phyloP scores from a whole-genome alignment of 2,888 invertebrate species.

The Platycheirus rosarum region DNA sequence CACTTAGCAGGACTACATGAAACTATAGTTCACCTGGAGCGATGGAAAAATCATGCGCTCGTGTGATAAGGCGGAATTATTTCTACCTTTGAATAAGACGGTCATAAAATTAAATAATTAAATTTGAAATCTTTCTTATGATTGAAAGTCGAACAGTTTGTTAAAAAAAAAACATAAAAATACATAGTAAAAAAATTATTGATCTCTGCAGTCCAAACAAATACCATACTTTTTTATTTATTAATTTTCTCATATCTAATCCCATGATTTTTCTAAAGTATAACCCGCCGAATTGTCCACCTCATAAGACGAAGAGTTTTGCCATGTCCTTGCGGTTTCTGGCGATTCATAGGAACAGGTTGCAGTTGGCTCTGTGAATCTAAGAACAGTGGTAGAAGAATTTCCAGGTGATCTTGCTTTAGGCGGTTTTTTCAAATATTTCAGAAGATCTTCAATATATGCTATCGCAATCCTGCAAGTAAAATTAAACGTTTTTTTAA shows the following conservation, averaged over 20 bases:
- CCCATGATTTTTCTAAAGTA: constrained; percentile 66
- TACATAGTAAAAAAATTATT: no score
- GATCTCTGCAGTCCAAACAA: no score
- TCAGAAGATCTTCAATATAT: constrained; percentile 89
- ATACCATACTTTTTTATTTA: no score
- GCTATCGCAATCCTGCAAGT: constrained; percentile 87
- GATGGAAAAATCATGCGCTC: no score
- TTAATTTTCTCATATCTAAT: neutral
- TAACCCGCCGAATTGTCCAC: constrained; percentile 50
- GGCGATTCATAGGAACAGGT: constrained; percentile 56
- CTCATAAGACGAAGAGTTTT: constrained; percentile 32
- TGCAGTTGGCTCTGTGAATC: constrained; percentile 40
- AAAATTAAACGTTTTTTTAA: constrained; percentile 15
- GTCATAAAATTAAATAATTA: no score
- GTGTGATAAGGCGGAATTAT: no score
- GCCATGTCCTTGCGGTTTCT: constrained; percentile 53
- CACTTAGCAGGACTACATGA: no score
- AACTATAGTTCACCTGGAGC: no score
- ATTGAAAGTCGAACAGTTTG: no score
- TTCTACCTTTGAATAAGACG: no score
- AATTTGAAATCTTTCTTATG: no score
- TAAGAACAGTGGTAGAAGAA: neutral
- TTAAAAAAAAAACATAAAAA: no score
- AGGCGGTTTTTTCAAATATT: constrained; percentile 76
- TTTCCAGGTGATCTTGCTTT: constrained; percentile 28